Base-by-base conservation (phyloP, 2,113 vertebrate species). In the Gorsachius goisagi region DNA sequence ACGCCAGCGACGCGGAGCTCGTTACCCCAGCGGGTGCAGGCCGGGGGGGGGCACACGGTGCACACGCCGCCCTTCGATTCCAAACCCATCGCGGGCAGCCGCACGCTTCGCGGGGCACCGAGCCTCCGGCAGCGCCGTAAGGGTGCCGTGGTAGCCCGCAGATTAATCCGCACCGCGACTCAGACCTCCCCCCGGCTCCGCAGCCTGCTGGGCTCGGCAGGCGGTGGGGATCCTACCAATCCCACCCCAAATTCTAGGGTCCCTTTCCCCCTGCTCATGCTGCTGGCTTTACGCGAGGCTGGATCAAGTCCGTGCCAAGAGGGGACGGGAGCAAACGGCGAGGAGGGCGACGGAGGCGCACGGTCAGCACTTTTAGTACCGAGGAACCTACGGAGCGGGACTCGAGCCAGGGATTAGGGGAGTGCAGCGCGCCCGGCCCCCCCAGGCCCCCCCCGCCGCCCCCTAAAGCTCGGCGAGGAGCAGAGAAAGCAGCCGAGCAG, bases 31-130 rank as follows among this genome's bases (percentile, higher is more conserved):
- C 2, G 49, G 22, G 35, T 30, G 35, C 75, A 22, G 67, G 23
- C 22, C 0, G n/a, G n/a, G 0, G 19, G 45, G 52, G 59, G 3
- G 4, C 9, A 52, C 45, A 15, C 7, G 2, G 7, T 21, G n/a
- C 56, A 16, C 41, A 20, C 8, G 4, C 12, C 2, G 7, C 28
- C n/a, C 60, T 47, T n/a, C 2, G 0, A 11, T 74, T 67, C 86
- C 67, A 79, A 23, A 52, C 53, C 30, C 27, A 14, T 28, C 1
- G 4, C 0, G 15, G 62, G 60, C 59, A 69, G 90, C 39, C 2
- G 4, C 62, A 32, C 3, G 2, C 68, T 74, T 44, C 0, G 0
- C 69, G 6, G 91, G 79, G 81, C 15, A 4, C 32, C 1, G 6
- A 73, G 59, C 20, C 62, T 35, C 81, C 2, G 0, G 53, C 49